Evolutionary conservation across 2,113 vertebrate genomes (phyloP).

Genomic region (Trochalopteron elliotii): DNA sequence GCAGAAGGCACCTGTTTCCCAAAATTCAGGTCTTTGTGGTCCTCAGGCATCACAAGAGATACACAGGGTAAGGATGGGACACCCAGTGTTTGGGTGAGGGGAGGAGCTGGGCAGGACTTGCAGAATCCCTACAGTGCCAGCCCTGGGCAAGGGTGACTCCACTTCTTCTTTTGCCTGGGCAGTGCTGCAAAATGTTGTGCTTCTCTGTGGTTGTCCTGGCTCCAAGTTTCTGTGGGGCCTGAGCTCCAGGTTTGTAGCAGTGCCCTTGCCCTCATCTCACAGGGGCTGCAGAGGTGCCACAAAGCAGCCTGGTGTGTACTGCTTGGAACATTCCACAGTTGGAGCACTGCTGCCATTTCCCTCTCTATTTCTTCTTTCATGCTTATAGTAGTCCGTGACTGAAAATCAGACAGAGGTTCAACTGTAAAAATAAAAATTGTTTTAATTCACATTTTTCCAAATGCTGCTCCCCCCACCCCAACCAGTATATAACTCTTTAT

Average conservation of each 20-base stretch:
- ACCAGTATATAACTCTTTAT: background rate
- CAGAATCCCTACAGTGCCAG: rapidly evolving
- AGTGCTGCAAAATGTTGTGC: background rate
- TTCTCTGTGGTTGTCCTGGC: background rate
- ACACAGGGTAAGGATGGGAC: background rate
- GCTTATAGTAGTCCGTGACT: background rate
- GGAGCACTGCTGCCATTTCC: background rate
- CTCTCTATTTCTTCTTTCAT: background rate
- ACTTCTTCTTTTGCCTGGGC: background rate
- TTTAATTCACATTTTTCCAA: slow-evolving; percentile 8
- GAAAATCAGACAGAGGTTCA: background rate
- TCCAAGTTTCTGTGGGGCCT: background rate
- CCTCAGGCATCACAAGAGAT: background rate
- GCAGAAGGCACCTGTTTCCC: background rate
- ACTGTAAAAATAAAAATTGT: background rate
- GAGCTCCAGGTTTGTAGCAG: background rate
- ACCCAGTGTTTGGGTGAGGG: background rate
- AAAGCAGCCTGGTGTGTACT: background rate
- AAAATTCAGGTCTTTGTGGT: background rate
- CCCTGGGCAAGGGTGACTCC: background rate
- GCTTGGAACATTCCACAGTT: background rate
- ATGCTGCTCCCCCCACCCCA: background rate
- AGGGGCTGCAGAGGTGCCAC: background rate
- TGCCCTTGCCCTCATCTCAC: background rate
- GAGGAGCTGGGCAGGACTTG: background rate